phyloP scores from a whole-genome alignment of 1,140 invertebrate genomes.

The Ceratoteleas bidentatus region DNA sequence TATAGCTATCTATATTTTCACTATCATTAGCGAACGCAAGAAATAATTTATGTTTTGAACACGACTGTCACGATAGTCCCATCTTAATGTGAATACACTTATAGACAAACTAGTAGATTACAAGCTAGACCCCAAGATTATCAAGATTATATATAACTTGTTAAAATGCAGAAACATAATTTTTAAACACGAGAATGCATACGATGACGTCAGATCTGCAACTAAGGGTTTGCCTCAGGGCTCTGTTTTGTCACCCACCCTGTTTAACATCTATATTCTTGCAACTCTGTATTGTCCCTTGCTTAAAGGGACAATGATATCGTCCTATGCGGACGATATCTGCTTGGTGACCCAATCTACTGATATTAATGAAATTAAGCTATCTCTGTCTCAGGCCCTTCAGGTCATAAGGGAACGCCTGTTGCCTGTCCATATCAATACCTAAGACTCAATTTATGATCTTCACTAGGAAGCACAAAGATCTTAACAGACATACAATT shows the following conservation, averaged over 20 bases:
- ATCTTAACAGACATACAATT: neutral
- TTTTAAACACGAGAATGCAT: neutral
- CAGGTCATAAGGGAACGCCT: too few relatives aligned
- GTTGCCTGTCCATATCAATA: neutral
- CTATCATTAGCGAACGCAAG: too few relatives aligned
- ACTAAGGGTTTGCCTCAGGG: neutral
- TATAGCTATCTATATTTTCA: too few relatives aligned
- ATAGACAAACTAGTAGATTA: slow-evolving; percentile 3
- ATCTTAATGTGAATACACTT: too few relatives aligned
- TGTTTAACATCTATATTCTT: neutral
- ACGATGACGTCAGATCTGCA: neutral
- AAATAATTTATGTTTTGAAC: too few relatives aligned
- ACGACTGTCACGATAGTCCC: too few relatives aligned
- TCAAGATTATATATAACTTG: slow-evolving; percentile 31
- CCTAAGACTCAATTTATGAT: neutral
- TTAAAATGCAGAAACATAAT: slow-evolving; percentile 13
- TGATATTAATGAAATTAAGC: neutral
- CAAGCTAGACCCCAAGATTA: slow-evolving; percentile 9
- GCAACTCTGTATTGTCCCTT: neutral
- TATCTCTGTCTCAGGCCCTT: too few relatives aligned
- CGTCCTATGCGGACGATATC: neutral
- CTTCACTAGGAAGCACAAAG: neutral
- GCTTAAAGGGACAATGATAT: neutral
- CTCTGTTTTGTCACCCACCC: neutral
- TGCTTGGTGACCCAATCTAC: neutral